Conservation (phyloP, 2,113 vertebrate species). For the Vulpes ferrilata region DNA sequence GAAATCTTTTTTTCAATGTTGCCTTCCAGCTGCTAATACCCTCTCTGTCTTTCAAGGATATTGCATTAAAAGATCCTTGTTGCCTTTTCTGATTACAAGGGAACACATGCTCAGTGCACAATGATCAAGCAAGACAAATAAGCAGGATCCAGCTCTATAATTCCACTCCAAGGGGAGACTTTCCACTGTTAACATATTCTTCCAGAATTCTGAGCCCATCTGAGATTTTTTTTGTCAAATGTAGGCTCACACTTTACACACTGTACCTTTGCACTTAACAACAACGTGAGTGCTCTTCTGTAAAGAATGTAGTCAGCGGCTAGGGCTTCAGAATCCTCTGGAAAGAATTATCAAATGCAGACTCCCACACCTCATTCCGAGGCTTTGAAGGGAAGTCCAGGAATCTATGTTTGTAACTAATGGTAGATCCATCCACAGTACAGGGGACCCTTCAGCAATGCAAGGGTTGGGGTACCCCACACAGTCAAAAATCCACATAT, state of each 20-base stretch:
- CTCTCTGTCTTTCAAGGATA: background rate
- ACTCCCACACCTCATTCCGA: background rate
- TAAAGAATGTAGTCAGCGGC: background rate
- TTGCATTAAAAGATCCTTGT: background rate
- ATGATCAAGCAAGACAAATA: background rate
- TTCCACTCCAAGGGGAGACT: background rate
- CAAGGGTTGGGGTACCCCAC: background rate
- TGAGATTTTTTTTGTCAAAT: background rate
- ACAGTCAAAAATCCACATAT: background rate
- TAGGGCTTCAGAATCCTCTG: background rate
- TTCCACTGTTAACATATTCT: accelerated
- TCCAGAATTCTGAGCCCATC: background rate
- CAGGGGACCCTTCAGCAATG: background rate
- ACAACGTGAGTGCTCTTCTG: background rate
- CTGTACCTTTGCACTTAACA: background rate
- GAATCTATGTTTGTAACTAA: background rate
- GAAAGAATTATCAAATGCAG: background rate
- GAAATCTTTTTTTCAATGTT: background rate
- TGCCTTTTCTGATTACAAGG: background rate
- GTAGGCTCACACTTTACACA: background rate
- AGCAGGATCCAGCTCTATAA: accelerated
- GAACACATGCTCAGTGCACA: background rate
- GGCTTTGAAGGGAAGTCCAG: background rate
- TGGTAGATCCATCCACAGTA: background rate
- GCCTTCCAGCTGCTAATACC: background rate